Base-by-base conservation (phyloP, 2,113 vertebrate genomes). In the Eira barbara region DNA sequence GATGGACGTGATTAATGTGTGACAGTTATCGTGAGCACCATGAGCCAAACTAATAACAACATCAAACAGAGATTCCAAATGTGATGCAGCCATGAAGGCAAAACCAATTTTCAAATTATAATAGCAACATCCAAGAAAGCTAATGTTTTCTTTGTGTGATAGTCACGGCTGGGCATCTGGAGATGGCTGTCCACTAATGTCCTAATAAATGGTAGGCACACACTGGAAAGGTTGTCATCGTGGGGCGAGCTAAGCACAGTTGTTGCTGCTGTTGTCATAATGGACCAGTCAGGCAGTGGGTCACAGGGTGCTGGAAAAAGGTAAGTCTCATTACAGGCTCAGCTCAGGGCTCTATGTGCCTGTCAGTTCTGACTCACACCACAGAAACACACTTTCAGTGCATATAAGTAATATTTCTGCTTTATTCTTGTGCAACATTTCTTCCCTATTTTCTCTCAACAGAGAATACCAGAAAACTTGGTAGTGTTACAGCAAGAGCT, bases 1-100 rank as follows among this genome's bases (percentile, higher is more conserved):
- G 97, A 98, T 96, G 81, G 94, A 91, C 2, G n/a, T 91, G 98
- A 97, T 98, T 96, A 94, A 95, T 67, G 80, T 97, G 49, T 98
- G 89, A 97, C 94, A 98, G 96, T 97, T 73, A 97, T 63, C 78
- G 78, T 42, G 97, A 91, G 57, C 80, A 81, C 96, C 95, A 95
- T 31, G 83, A 97, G 93, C 65, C 84, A 94, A 95, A 96, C 92
- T 95, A 96, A 97, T 96, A 98, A 98, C 87, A 98, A 97, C 97
- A 97, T 96, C 90, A 96, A 94, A 97, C 81, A 82, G 39, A 97
- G 96, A 98, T 98, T 97, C 65, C 91, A 97, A 94, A 90, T 71
- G 81, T 39, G 95, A 97, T 95, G 76, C 86, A 97, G 91, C 90
- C 91, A 98, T 10, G 97, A 25, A 96, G 89, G 90, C 42, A 95